phyloP scores from a whole-genome alignment of 2,888 invertebrate species.

The Alitta virens region DNA sequence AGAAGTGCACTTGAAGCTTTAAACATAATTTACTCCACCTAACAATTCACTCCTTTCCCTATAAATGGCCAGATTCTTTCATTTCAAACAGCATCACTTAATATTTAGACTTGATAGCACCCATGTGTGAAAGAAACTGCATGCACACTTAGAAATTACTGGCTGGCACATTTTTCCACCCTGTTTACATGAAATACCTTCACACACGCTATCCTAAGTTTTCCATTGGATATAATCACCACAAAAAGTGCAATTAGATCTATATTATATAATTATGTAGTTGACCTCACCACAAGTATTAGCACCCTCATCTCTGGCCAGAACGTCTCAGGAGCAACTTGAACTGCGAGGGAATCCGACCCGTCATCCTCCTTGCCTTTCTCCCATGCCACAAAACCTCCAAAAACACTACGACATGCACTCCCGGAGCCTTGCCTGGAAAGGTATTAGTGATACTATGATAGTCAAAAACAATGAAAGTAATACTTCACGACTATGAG shows the following conservation, averaged over 20 bases:
- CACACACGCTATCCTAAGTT: background rate
- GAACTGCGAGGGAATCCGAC: constrained; percentile 45
- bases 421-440: constrained; percentile 75
- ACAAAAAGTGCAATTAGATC: background rate
- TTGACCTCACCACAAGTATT: constrained; percentile 75
- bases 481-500: too few relatives aligned
- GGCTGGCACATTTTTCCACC: background rate
- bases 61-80: too few relatives aligned
- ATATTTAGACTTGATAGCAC: too few relatives aligned
- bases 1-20: too few relatives aligned
- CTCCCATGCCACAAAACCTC: constrained; percentile 94
- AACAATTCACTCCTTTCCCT: too few relatives aligned
- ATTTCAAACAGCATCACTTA: too few relatives aligned
- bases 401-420: constrained; percentile 90
- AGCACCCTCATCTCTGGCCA: constrained; percentile 91
- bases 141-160: too few relatives aligned
- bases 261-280: background rate
- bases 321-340: constrained; percentile 69
- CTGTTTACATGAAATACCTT: background rate
- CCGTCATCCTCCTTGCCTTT: constrained; percentile 57
- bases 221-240: background rate
- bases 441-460: too few relatives aligned
- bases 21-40: too few relatives aligned
- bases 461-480: too few relatives aligned
- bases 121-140: too few relatives aligned